Base-by-base conservation (phyloP, 2,888 invertebrate genomes). In the Epiblema foenella region DNA sequence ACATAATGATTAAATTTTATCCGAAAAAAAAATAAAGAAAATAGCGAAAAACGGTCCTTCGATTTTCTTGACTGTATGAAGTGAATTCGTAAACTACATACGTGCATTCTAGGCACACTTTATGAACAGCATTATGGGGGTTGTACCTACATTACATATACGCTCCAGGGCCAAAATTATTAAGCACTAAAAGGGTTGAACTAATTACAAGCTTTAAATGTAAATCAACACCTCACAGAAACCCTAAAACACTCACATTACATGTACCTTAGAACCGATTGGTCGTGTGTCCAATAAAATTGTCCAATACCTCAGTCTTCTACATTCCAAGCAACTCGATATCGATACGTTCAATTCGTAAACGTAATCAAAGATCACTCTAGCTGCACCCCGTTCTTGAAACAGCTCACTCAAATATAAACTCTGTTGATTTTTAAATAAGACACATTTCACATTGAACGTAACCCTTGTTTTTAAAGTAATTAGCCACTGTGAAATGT, bases 221-320 rank as follows among this genome's bases (percentile, higher is more conserved):
- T 17, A 46, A 46, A 46, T 42, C 60, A 24, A 60, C 42, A 42
- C 15, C 24, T 60, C 1, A 17, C 1, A 60, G 60, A 60, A 60
- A 60, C 24, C 46, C 20, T 24, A 17, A 58, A 60, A 46, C 57
- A 39, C 8, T 39, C 3, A 18, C 18, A 59, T 20, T n/a, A 8
- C 42, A 46, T 60, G 46, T 29, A 60, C 60, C 46, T 60, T n/a
- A 29, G 60, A 46, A 60, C 60, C 60, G 29, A 46, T 24, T 18
- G 9, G 60, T 29, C 46, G 60, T 29, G 39, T 42, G 59, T 42
- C 9, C 20, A 24, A 42, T 18, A 24, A 9, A 24, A 46, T 46
- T 24, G 17, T n/a, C 24, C 24, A 46, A 24, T 11, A 60, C 60
- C 46, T 24, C 46, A n/a, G 29, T 9, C 24, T 4, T 46, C 60